Evolutionary conservation across 2,797 vertebrate species (phyloP).

Genomic region (Enteromius viviparus): DNA sequence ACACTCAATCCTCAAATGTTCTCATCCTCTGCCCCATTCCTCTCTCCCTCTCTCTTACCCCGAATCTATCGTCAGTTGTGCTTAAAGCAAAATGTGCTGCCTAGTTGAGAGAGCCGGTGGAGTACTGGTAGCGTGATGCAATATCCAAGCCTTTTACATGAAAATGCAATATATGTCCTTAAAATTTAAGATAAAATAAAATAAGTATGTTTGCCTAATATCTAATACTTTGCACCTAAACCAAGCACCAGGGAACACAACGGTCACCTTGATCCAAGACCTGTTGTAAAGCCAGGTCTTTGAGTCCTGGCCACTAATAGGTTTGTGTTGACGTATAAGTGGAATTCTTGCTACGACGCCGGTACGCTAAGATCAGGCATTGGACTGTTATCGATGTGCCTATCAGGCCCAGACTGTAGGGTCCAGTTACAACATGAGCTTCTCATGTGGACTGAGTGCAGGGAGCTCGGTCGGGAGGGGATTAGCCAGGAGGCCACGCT

Average conservation of each 20-base stretch:
- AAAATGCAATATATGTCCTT: not conserved
- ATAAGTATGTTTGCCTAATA: not conserved
- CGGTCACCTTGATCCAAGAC: not conserved
- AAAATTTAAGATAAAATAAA: not conserved
- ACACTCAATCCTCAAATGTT: slow-evolving; percentile 53
- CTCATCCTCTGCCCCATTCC: slow-evolving; percentile 55
- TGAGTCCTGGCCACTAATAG: slow-evolving; percentile 82
- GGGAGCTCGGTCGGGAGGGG: slow-evolving; percentile 84
- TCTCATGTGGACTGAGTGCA: slow-evolving; percentile 85
- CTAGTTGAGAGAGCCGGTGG: slow-evolving; percentile 74
- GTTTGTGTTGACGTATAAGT: slow-evolving; percentile 91
- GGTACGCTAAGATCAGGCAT: slow-evolving; percentile 85
- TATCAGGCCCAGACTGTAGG: slow-evolving; percentile 89
- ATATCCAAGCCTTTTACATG: slow-evolving; percentile 62
- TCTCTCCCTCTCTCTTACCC: slow-evolving; percentile 35
- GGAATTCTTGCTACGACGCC: slow-evolving; percentile 87
- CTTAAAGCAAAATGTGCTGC: slow-evolving; percentile 75
- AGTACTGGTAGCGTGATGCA: slow-evolving; percentile 66
- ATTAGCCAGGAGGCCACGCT: slow-evolving; percentile 90
- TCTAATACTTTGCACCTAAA: not conserved
- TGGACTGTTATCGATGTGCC: slow-evolving; percentile 90
- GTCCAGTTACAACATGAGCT: slow-evolving; percentile 86
- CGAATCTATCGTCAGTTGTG: slow-evolving; percentile 44
- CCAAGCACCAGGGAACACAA: not conserved
- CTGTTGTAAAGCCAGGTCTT: slow-evolving; percentile 28